Evolutionary conservation across 2,888 invertebrate species (phyloP).

Genomic region (Pyrrhosoma nymphula): DNA sequence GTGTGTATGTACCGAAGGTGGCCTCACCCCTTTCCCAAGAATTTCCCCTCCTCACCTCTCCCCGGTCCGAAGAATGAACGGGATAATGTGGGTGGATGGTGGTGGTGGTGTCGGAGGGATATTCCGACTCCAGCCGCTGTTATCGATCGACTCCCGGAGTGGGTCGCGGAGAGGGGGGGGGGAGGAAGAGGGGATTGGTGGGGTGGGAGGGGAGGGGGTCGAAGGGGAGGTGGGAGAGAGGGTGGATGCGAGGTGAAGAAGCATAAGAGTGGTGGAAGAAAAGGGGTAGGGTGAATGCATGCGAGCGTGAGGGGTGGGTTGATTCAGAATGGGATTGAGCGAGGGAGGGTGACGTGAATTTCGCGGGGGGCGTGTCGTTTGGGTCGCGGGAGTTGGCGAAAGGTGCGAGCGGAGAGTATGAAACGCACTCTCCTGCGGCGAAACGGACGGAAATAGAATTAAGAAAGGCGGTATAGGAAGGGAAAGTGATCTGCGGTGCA

Average conservation of each 20-base stretch:
- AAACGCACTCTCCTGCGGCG: not conserved
- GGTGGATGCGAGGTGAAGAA: not conserved
- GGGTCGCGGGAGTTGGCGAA: not conserved
- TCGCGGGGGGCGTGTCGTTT: not conserved
- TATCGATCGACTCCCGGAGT: constrained; percentile 52
- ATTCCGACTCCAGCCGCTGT: not conserved
- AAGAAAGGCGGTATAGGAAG: not conserved
- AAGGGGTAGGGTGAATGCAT: not conserved
- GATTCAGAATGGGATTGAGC: not conserved
- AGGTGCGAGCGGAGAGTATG: not conserved
- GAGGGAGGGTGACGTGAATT: not conserved
- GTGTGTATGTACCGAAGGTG: not conserved
- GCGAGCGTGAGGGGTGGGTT: not conserved
- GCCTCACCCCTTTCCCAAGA: not conserved
- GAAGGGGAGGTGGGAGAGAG: not conserved
- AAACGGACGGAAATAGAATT: not conserved
- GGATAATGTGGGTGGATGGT: constrained; percentile 53
- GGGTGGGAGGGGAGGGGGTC: not conserved
- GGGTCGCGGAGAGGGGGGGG: constrained; percentile 15
- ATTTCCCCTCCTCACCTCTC: not conserved
- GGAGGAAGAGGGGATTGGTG: not conserved
- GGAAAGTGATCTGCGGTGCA: not conserved
- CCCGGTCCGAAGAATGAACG: constrained; percentile 44
- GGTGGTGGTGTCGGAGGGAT: not conserved
- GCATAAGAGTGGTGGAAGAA: not conserved